Conservation (phyloP, 2,113 vertebrate genomes). For the Gallinago jamesoni region DNA sequence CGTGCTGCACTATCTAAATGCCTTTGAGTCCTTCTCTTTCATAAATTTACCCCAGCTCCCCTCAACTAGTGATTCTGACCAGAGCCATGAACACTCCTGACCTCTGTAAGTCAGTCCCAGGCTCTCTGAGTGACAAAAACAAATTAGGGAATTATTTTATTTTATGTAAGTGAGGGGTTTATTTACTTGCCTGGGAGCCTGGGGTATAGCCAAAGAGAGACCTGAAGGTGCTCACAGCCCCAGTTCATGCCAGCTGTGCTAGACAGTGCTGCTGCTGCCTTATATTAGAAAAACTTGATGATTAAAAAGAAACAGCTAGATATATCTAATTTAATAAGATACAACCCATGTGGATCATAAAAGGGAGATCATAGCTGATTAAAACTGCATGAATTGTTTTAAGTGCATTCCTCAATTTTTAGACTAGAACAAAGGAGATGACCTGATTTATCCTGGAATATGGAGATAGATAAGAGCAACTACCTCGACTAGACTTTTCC, state of each 20-base stretch:
- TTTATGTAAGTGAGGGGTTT: background rate
- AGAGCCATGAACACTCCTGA: background rate
- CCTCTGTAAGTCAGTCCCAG: background rate
- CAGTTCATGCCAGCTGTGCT: background rate
- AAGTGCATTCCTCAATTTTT: conserved; percentile 69
- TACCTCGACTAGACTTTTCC: conserved; percentile 61
- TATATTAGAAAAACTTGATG: conserved; percentile 42
- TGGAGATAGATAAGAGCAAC: conserved; percentile 66
- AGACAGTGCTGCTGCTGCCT: conserved; percentile 31
- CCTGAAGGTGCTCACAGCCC: conserved; percentile 1
- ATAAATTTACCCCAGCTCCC: background rate
- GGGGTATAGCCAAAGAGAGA: background rate
- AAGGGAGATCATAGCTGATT: conserved; percentile 69
- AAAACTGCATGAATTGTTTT: conserved; percentile 71
- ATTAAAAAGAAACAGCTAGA: conserved; percentile 63
- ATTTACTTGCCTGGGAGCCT: background rate
- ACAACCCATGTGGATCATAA: conserved; percentile 68
- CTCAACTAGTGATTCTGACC: background rate
- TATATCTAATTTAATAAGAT: conserved; percentile 67
- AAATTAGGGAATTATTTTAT: background rate
- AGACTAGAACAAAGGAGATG: conserved; percentile 66
- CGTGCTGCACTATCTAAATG: background rate
- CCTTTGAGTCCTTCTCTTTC: background rate
- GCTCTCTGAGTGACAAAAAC: background rate
- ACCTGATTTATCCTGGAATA: conserved; percentile 68